Conservation (phyloP, 2,113 vertebrate species). For the Alexandromys fortis region DNA sequence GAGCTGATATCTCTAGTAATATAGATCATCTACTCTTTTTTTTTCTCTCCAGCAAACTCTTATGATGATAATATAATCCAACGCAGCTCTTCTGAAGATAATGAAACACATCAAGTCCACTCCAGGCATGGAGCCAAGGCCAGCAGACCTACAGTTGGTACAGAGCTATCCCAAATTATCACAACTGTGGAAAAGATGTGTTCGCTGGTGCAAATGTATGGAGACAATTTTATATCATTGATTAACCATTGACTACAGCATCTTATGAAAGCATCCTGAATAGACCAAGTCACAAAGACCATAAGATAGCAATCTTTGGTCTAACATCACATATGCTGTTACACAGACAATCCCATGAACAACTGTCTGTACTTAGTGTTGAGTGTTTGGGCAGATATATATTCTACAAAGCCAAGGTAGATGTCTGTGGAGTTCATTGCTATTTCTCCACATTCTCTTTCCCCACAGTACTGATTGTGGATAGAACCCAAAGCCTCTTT, state of each 20-base stretch:
- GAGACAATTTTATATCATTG: background rate
- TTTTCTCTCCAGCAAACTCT: background rate
- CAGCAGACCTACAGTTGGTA: background rate
- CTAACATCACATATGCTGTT: background rate
- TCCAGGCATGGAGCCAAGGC: background rate
- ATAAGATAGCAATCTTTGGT: background rate
- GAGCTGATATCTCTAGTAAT: too few species aligned
- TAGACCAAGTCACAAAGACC: background rate
- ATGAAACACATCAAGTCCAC: background rate
- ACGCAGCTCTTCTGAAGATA: background rate
- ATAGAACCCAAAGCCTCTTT: background rate
- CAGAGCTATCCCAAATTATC: background rate
- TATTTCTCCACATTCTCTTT: background rate
- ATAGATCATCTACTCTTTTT: background rate
- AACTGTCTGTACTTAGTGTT: background rate
- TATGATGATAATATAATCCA: background rate
- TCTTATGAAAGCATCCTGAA: background rate
- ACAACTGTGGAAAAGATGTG: background rate
- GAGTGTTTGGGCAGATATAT: background rate
- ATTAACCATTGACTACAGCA: background rate
- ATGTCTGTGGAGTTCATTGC: background rate
- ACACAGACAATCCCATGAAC: background rate
- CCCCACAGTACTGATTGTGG: background rate
- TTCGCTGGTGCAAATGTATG: background rate
- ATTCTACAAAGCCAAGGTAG: background rate